Evolutionary conservation across 92 coral and sea anemone genomes (phyloP), one percentile per base, ranked within the genome.

Genomic region (Pocillopora grandis): DNA sequence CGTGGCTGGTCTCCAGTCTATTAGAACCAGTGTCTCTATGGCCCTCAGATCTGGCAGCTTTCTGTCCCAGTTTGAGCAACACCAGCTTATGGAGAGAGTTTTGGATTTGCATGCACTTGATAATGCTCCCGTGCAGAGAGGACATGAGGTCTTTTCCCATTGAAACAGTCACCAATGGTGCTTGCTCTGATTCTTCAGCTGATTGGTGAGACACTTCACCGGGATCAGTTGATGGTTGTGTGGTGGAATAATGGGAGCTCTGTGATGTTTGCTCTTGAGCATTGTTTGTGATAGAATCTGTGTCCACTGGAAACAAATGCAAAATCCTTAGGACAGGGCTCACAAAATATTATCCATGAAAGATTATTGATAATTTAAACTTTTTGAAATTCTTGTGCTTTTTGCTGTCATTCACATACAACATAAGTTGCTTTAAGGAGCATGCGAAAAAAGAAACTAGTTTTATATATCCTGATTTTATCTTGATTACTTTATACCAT

Each of bases 71-170:
- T 35, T 77, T 66, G 76, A 76, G 81, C 31, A 84, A 48, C 62
- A 84, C 56, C 21, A 84, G 82, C 68, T 76, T 76, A 37, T 84
- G 31, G 70, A 84, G 82, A 20, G 83, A 63, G 69, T 76, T 84
- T 70, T 84, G 88, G 19, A 84, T 58, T 66, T 84, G 83, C 81
- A 77, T 66, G 10, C 88, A 84, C 58, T 84, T 84, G 23, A 76
- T 49, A 74, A 66, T 58, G 72, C 80, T 84, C 48, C 60, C 69
- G n/a, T 56, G 69, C 23, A 84, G 77, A 23, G 58, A 72, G 57
- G 67, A 69, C 48, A 21, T 68, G 31, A 76, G 68, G 27, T 67
- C 60, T 9, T 36, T 37, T 59, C 52, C 42, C 3, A 76, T 75
- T 59, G 70, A n/a, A 37, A 8, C 59, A 68, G 69, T 31, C 70